phyloP scores from a whole-genome alignment of 2,888 invertebrate genomes.

The Podotricha telesiphe region DNA sequence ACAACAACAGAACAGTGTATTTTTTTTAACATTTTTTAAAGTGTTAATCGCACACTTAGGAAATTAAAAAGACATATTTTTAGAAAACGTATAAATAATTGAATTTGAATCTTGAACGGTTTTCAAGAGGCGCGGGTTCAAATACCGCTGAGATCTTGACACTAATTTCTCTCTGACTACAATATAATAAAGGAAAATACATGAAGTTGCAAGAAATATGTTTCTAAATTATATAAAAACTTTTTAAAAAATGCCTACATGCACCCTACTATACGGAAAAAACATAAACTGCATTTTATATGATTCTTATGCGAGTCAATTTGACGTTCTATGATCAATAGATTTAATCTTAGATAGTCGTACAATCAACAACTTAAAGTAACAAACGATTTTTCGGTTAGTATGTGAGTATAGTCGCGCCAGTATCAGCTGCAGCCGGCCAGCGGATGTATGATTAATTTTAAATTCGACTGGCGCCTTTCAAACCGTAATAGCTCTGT shows the following conservation, averaged over 20 bases:
- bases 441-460: conserved; percentile 64
- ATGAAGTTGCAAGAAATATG: too few species aligned
- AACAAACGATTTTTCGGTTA: conserved; percentile 2
- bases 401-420: conserved; percentile 3
- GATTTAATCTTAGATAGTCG: neutral
- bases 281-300: neutral
- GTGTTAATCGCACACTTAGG: too few species aligned
- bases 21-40: too few species aligned
- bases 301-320: neutral
- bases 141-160: too few species aligned
- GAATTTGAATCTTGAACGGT: too few species aligned
- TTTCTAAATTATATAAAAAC: too few species aligned
- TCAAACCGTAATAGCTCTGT: conserved; percentile 34
- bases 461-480: conserved; percentile 59
- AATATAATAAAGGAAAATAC: too few species aligned
- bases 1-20: too few species aligned
- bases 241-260: neutral
- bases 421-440: conserved; percentile 45
- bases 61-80: too few species aligned
- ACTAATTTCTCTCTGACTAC: too few species aligned
- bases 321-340: neutral
- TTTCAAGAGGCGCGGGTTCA: too few species aligned
- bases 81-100: too few species aligned
- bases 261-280: neutral
- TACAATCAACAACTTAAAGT: conserved; percentile 1